These are phyloP conservation scores for Poecile atricapillus DNA, from an alignment of 2,113 vertebrate genomes.

Conservation along the genomic window DNA sequence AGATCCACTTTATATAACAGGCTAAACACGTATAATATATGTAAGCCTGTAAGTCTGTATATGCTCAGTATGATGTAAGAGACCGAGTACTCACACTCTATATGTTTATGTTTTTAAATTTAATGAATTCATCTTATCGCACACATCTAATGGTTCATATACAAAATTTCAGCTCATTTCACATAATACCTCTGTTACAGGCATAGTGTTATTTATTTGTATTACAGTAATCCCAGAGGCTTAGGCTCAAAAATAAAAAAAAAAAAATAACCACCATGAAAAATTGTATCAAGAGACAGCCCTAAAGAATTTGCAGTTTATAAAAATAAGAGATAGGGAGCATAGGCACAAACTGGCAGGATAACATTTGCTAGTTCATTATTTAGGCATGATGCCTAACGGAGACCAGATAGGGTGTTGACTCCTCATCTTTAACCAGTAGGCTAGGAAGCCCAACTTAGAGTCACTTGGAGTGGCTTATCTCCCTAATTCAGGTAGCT, in stretches of 20 bases:
- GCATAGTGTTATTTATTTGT: conserved; percentile 21
- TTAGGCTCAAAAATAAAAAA: not conserved
- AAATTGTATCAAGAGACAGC: not conserved
- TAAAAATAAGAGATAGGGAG: not conserved
- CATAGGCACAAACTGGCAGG: not conserved
- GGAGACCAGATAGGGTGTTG: fast-evolving
- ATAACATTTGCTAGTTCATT: not conserved
- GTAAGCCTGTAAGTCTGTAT: not conserved
- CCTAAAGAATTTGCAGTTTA: not conserved
- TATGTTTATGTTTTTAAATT: not conserved
- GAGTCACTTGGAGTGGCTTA: not conserved
- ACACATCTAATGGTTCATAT: not conserved
- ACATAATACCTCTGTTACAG: not conserved
- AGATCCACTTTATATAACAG: not conserved
- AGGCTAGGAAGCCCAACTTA: not conserved
- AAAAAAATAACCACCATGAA: not conserved
- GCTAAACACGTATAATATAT: not conserved
- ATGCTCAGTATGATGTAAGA: not conserved
- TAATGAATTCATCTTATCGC: conserved; percentile 32
- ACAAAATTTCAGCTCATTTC: not conserved
- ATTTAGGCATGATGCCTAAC: not conserved
- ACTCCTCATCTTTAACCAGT: not conserved
- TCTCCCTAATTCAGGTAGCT: not conserved
- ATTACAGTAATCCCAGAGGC: not conserved
- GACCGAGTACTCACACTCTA: not conserved